Evolutionary conservation across 2,888 invertebrate species (phyloP).

Genomic region (Luperina nickerlii): DNA sequence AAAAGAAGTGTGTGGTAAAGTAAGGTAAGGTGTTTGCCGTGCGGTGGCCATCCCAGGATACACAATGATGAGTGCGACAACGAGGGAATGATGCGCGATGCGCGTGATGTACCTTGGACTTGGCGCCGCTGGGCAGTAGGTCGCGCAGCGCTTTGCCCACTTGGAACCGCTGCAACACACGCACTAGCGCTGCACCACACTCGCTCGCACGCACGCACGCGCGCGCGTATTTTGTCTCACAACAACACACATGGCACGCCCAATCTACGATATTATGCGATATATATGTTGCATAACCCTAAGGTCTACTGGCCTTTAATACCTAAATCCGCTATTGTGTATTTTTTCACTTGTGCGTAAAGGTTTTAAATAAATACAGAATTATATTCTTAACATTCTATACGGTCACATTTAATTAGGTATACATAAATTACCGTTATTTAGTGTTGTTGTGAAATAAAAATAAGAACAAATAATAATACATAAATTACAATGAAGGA

Average conservation of each 20-base stretch:
- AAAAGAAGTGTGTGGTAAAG: neutral
- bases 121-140: conserved; percentile 80
- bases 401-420: neutral
- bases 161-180: conserved; percentile 85
- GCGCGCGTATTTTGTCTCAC: conserved; percentile 13
- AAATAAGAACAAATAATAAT: conserved; percentile 14
- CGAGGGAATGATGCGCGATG: neutral
- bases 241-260: conserved; percentile 16
- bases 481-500: neutral
- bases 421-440: neutral
- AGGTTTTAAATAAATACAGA: neutral
- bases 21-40: neutral
- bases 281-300: neutral
- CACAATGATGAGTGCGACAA: neutral
- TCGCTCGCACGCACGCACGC: neutral
- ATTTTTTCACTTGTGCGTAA: neutral
- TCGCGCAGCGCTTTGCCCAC: conserved; percentile 80
- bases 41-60: neutral
- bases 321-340: neutral
- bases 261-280: neutral
- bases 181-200: conserved; percentile 69
- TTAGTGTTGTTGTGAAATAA: conserved; percentile 54
- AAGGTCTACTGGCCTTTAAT: neutral
- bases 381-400: neutral
- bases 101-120: conserved; percentile 79